Evolutionary conservation across 2,797 vertebrate genomes (phyloP), one percentile per base, ranked within the genome.

Genomic region (Diglossa cyanea): DNA sequence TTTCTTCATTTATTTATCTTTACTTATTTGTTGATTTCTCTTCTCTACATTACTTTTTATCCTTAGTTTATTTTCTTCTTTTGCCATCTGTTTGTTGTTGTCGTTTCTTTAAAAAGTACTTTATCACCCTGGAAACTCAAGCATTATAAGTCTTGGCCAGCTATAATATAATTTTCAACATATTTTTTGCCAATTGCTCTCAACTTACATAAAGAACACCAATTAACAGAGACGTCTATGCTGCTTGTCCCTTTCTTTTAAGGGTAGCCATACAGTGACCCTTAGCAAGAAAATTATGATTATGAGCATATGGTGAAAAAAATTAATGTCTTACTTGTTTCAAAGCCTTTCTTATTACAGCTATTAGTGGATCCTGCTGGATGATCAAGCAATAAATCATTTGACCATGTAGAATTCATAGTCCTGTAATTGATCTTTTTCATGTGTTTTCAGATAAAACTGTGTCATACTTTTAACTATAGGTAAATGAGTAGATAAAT

Each of bases 381-480:
- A 77, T 74, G 89, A 90, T 83, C 65, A 70, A 78, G 71, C 14
- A 91, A 91, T 94, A 85, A 70, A 91, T 91, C 71, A 48, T 78
- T 79, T 94, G 58, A 51, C 39, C 30, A 17, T 33, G 33, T 71
- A 83, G 53, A 76, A 90, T 83, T 90, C 57, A 63, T 57, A 77
- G 53, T 77, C 55, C 11, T 79, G 33, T 73, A 92, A 73, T 11
- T 39, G 45, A 91, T 82, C 30, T 73, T 82, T 71, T 71, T 85
- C 33, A 39, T 67, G 33, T 80, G 53, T 77, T 94, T 95, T 89
- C 72, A 67, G 63, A 70, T 62, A 90, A 91, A 91, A 86, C 18
- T 82, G 21, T 1, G 0, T 40, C 78, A 85, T 63, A 45, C 48
- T 82, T 90, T 91, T 72, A 87, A 61, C 33, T 77, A 65, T 81